Evolutionary conservation across 2,888 invertebrate species (phyloP), one percentile per base, ranked within the genome.

Genomic region (Lepidochitona cinerea): DNA sequence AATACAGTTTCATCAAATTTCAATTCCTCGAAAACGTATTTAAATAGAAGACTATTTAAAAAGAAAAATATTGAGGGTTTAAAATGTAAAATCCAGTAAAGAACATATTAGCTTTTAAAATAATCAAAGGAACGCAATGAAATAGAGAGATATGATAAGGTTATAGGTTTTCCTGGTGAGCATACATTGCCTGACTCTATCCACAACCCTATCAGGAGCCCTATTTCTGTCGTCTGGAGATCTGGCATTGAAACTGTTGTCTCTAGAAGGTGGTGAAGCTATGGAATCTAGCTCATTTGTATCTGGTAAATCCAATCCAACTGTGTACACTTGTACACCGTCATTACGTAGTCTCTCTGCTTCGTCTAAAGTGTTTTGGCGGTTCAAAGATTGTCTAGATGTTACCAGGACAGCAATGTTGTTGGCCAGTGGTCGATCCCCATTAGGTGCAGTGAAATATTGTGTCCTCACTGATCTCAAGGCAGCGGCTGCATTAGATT

Each of bases 381-480:
- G n/a, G 14, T 37, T 35, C n/a, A 66, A 18, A 5, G 66, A 66
- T 9, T 66, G 37, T 7, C 78, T 78, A 26, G 84, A 86, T 9
- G 87, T 87, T 53, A 88, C 71, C 29, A 86, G 64, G 35, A 88
- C 74, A 49, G 84, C 79, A 64, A 83, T 80, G 72, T 87, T 87
- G 35, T 81, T 80, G 32, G 84, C 84, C 67, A 74, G 79, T 7
- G 78, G 76, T 9, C 86, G 54, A 76, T 88, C 88, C 6, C 88
- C 88, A 29, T 78, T 76, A 12, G 67, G 37, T 1, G 73, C 72
- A 9, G 77, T 77, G 73, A 86, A 87, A 81, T 84, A 84, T 26
- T 72, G 69, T 5, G 71, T 79, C 5, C 84, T 73, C 12, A 37
- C 35, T 36, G 66, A 36, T 4, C 59, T 59, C 59, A 59, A 32